These are phyloP conservation scores for Pomatostomus ruficeps DNA, from an alignment of 2,113 vertebrate genomes.

Conservation along the genomic window DNA sequence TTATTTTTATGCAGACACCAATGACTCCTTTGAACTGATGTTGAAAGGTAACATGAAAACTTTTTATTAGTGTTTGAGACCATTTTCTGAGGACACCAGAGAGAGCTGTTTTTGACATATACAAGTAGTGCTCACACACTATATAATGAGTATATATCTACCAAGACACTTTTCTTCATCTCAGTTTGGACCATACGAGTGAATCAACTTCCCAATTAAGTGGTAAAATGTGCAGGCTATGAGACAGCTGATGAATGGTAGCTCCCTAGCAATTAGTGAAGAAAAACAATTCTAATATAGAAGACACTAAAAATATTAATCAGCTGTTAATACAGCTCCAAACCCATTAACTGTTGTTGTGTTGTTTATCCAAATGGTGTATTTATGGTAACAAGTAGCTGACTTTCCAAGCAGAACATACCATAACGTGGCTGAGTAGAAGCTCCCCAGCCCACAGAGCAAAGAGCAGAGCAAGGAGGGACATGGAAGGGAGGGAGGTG, in stretches of 20 bases:
- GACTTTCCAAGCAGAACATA: not conserved
- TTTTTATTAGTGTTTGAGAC: constrained; percentile 52
- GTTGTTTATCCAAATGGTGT: not conserved
- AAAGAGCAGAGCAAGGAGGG: not conserved
- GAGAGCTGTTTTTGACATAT: constrained; percentile 27
- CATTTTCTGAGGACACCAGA: constrained; percentile 57
- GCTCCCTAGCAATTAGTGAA: constrained; percentile 30
- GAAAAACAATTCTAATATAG: not conserved
- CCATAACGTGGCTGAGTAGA: not conserved
- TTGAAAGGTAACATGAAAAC: constrained; percentile 36
- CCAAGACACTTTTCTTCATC: not conserved
- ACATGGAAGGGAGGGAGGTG: not conserved
- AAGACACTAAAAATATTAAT: constrained; percentile 4
- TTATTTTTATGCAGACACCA: constrained; percentile 58
- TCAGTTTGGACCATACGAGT: not conserved
- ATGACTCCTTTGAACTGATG: constrained; percentile 61
- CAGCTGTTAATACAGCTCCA: not conserved
- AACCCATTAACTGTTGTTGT: not conserved
- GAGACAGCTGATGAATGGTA: constrained; percentile 24
- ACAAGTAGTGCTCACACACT: not conserved
- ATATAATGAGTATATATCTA: constrained; percentile 33
- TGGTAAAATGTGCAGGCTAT: constrained; percentile 8
- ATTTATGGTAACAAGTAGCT: not conserved
- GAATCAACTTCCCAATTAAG: constrained; percentile 33
- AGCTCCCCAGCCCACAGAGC: not conserved